Evolutionary conservation across 2,888 invertebrate genomes (phyloP).

Genomic region (Antheraea yamamai): DNA sequence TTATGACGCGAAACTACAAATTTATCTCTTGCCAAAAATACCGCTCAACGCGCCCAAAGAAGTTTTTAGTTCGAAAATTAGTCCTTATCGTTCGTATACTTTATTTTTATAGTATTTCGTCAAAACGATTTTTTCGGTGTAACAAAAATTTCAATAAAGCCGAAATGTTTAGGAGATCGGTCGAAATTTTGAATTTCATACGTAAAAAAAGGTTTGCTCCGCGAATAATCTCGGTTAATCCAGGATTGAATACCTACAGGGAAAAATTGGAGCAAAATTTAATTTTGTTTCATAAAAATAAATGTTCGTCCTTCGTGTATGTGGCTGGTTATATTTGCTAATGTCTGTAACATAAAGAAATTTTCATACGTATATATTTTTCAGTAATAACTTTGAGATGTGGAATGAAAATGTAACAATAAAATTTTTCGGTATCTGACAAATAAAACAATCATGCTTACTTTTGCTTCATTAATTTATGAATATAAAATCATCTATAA

Average conservation of each 20-base stretch:
- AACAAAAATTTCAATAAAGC: background rate
- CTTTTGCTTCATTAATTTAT: background rate
- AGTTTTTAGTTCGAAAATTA: too few relatives aligned
- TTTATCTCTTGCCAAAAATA: too few relatives aligned
- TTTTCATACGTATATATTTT: background rate
- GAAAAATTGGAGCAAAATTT: conserved; percentile 22
- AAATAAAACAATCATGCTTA: background rate
- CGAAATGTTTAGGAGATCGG: conserved; percentile 12
- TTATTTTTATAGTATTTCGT: background rate
- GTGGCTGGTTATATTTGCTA: background rate
- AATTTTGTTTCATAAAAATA: conserved; percentile 18
- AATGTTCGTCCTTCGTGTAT: background rate
- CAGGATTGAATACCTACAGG: conserved; percentile 18
- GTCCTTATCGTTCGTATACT: background rate
- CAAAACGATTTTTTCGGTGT: background rate
- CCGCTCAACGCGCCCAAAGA: too few relatives aligned
- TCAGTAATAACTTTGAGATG: background rate
- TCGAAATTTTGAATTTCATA: conserved; percentile 17
- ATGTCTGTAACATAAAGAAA: conserved; percentile 5
- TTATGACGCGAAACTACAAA: too few relatives aligned
- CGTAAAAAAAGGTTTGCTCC: conserved; percentile 16
- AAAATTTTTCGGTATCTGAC: background rate
- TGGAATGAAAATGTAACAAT: background rate
- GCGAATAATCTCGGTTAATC: conserved; percentile 20
- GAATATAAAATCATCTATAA: background rate